Percentiles rank a stretch among this genome's conserved stretches.
These are phyloP conservation scores for Falco berigora DNA, from an alignment of 2,797 vertebrate genomes.

Conservation along the genomic window DNA sequence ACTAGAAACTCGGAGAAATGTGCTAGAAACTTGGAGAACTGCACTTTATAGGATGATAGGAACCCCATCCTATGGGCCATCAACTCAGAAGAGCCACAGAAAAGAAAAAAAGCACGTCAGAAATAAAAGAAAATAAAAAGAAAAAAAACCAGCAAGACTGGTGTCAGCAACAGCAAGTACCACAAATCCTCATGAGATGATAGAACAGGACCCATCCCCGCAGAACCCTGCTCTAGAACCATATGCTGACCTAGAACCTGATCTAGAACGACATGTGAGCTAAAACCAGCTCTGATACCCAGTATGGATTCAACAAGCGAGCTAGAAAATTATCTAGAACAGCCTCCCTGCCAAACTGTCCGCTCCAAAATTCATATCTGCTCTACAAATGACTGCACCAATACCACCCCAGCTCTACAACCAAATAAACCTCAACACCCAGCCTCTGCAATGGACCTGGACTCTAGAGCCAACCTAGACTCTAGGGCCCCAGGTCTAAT, in stretches of 20 bases:
- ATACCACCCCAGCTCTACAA: not conserved
- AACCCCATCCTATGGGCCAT: not conserved
- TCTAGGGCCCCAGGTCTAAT: not conserved
- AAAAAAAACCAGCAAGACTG: not conserved
- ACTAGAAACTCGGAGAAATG: not conserved
- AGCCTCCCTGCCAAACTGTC: not conserved
- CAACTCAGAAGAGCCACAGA: not conserved
- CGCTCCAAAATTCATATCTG: not conserved
- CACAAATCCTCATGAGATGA: not conserved
- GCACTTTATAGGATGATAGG: not conserved
- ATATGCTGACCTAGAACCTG: not conserved
- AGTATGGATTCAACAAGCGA: not conserved
- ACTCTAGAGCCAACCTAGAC: not conserved
- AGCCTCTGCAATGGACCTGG: not conserved
- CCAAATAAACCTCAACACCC: not conserved
- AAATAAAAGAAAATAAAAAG: not conserved
- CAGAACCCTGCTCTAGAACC: not conserved
- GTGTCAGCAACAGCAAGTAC: not conserved
- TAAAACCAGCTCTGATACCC: not conserved
- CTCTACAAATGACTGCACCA: not conserved
- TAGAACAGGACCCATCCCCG: not conserved
- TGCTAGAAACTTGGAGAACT: not conserved
- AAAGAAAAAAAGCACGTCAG: not conserved
- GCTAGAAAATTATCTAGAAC: not conserved
- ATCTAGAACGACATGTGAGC: not conserved